Conservation (phyloP, 1,140 invertebrate genomes). For the Elysia chlorotica region DNA sequence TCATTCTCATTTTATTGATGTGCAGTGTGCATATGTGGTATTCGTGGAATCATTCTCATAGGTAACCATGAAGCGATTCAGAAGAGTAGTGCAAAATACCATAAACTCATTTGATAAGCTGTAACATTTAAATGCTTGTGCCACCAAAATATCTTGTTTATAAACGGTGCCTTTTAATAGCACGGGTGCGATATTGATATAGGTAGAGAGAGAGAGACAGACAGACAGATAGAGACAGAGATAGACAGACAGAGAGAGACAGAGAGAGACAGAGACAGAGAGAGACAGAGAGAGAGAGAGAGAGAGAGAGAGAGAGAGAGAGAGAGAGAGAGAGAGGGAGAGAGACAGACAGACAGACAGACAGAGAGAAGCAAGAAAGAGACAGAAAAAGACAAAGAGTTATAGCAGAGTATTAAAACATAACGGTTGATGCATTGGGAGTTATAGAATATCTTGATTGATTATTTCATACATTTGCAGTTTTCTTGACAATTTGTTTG, state of each 20-base stretch:
- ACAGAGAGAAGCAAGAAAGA: neutral
- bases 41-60: no score
- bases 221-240: no score
- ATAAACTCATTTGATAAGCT: no score
- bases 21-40: no score
- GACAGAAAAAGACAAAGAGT: neutral
- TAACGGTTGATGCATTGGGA: neutral
- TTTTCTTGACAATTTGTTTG: neutral
- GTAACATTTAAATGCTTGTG: no score
- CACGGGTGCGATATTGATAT: no score
- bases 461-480: neutral
- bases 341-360: neutral
- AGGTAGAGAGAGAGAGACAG: no score
- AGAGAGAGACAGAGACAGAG: conserved; percentile 4
- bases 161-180: no score
- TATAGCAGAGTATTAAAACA: neutral
- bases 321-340: conserved; percentile 21
- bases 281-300: neutral
- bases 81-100: no score
- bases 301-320: neutral
- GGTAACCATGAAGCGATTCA: no score
- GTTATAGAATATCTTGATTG: neutral
- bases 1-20: no score
- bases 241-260: neutral
- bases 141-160: no score